These are phyloP conservation scores for Drosophila birchii DNA, from an alignment of 2,888 invertebrate genomes.

Conservation along the genomic window DNA sequence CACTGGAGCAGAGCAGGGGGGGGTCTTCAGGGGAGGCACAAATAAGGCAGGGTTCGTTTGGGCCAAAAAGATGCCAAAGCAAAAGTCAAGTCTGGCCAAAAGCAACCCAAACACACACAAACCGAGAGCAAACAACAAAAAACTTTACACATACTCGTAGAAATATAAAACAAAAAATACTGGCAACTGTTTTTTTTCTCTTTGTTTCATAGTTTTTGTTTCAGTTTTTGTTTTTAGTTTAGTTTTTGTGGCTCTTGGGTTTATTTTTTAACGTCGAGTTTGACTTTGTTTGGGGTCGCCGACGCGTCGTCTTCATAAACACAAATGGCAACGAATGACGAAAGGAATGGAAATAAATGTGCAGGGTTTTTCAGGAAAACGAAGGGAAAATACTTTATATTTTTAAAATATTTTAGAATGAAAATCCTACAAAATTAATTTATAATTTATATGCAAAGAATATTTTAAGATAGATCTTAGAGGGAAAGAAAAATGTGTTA, in stretches of 20 bases:
- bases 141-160: conserved; percentile 33
- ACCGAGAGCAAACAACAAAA: conserved; percentile 46
- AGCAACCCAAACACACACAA: conserved; percentile 66
- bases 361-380: background rate
- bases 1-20: conserved; percentile 10
- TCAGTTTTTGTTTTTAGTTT: conserved; percentile 21
- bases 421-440: background rate
- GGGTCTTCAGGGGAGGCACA: background rate
- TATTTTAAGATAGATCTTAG: background rate
- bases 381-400: conserved; percentile 11
- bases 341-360: conserved; percentile 47
- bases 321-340: conserved; percentile 53
- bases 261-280: conserved; percentile 12
- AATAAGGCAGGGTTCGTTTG: conserved; percentile 50
- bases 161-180: conserved; percentile 9
- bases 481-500: background rate
- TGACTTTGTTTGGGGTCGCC: conserved; percentile 39
- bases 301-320: conserved; percentile 57
- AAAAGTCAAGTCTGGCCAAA: conserved; percentile 68
- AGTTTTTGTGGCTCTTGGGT: conserved; percentile 24
- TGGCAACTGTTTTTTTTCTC: conserved; percentile 24
- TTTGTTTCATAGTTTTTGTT: conserved; percentile 11
- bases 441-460: background rate
- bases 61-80: conserved; percentile 63
- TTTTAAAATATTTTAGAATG: background rate